phyloP scores from a whole-genome alignment of 2,888 invertebrate species.

The Phalera bucephala region DNA sequence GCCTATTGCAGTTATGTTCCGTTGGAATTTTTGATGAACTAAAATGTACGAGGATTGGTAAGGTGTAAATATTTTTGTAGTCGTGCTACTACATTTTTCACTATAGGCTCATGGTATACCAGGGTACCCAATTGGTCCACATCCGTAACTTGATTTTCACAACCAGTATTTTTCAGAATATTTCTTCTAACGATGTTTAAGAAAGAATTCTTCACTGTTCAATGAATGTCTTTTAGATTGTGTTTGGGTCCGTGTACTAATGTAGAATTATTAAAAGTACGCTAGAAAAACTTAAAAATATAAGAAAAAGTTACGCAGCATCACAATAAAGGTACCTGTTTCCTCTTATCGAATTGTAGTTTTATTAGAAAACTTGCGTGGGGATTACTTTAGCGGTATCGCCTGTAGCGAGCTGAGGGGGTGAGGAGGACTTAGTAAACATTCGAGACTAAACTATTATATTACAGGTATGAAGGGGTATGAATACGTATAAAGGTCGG shows the following conservation, averaged over 20 bases:
- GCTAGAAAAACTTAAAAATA: conserved; percentile 15
- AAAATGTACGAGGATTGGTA: no score
- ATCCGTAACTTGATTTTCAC: no score
- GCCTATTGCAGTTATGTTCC: no score
- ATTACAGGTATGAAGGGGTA: conserved; percentile 25
- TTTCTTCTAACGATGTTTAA: conserved; percentile 8
- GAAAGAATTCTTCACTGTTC: not conserved
- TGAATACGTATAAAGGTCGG: conserved; percentile 35
- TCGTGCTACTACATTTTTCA: no score
- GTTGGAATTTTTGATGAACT: no score
- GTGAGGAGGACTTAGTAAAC: conserved; percentile 62
- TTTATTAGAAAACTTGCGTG: conserved; percentile 37
- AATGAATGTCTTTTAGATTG: no score
- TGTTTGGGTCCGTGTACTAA: no score
- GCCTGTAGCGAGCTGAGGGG: conserved; percentile 37
- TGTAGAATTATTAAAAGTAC: no score
- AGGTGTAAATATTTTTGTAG: no score
- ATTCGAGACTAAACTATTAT: conserved; percentile 54
- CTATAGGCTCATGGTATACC: no score
- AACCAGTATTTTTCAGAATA: no score
- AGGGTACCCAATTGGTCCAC: no score
- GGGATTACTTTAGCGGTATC: conserved; percentile 38
- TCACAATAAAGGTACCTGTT: conserved; percentile 9
- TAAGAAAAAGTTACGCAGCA: conserved; percentile 7
- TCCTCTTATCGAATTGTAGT: conserved; percentile 27